Base-by-base conservation (phyloP, 2,797 vertebrate genomes). In the Rhyacichthys aspro region DNA sequence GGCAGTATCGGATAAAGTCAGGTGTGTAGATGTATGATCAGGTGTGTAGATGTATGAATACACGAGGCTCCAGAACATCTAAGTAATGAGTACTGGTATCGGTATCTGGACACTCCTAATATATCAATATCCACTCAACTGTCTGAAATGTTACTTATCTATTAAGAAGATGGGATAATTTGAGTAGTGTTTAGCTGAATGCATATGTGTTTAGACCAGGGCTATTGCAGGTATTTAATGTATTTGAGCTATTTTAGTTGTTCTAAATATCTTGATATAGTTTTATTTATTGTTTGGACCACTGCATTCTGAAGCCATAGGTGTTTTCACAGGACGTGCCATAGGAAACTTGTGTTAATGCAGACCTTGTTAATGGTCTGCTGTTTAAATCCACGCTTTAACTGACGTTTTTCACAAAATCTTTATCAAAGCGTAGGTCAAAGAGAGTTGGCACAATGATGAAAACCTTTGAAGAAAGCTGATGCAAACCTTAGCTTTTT, bases 141-240 rank as follows among this genome's bases (percentile, higher is more conserved):
- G 68, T 61, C 76, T 59, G 9, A 67, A 41, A 62, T 65, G 69
- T 73, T 59, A 38, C 70, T 57, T 69, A 14, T 59, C 48, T 68
- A 36, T 70, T 15, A 9, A 63, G 43, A 62, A 56, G 63, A 77
- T 47, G 41, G 72, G 70, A 84, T 82, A 76, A 78, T 89, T 86
- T 86, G 74, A 90, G 86, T 88, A 83, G 77, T 74, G 84, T 83
- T 92, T 81, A 89, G 88, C 64, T 54, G 48, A 76, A 88, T 87
- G 78, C 82, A 61, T 90, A 87, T 28, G 86, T 84, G 69, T 91
- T 78, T 93, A 94, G 90, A 91, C 78, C 88, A 91, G 91, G 90
- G 89, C 86, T 91, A 86, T 93, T 88, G 86, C 76, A 67, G 77
- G 77, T 79, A 55, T 78, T 82, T 81, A 84, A 89, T 81, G 83